Percentiles rank a stretch among this genome's conserved stretches.
phyloP scores from a whole-genome alignment of 2,888 invertebrate genomes.

The Trissolcus japonicus region DNA sequence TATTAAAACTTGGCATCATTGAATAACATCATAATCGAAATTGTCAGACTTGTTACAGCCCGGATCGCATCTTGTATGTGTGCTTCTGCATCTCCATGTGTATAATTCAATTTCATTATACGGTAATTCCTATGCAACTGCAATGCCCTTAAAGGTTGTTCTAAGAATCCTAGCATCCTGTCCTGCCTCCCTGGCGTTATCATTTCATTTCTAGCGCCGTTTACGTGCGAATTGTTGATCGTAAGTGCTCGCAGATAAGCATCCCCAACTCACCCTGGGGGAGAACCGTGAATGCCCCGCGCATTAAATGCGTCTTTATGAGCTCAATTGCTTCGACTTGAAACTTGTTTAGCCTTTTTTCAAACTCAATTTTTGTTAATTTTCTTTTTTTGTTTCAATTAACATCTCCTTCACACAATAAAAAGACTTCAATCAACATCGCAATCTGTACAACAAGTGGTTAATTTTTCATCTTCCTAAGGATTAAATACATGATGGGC shows the following conservation, averaged over 20 bases:
- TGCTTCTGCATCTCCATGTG: neutral
- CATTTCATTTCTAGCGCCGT: constrained; percentile 24
- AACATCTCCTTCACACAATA: neutral
- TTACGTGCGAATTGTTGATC: constrained; percentile 27
- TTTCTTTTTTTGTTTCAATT: constrained; percentile 8
- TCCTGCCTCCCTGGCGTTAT: constrained; percentile 31
- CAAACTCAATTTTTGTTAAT: neutral
- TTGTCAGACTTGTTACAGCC: constrained; percentile 1
- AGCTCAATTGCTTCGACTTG: constrained; percentile 14
- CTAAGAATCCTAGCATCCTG: constrained; percentile 19
- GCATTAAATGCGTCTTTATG: constrained; percentile 18
- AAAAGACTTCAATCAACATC: too few relatives aligned
- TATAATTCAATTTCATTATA: constrained; percentile 17
- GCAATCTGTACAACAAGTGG: constrained; percentile 12
- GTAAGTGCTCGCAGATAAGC: constrained; percentile 17
- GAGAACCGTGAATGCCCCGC: constrained; percentile 3
- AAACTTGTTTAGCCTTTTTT: constrained; percentile 12
- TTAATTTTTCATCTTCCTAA: constrained; percentile 12
- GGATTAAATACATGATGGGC: constrained; percentile 15
- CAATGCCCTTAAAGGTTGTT: constrained; percentile 16
- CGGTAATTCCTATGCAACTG: constrained; percentile 24
- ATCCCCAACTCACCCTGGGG: constrained; percentile 12
- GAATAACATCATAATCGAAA: constrained; percentile 8
- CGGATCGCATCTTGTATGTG: neutral
- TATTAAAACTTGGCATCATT: neutral